Evolutionary conservation across 2,888 invertebrate genomes (phyloP).

Genomic region (Dilophus febrilis): DNA sequence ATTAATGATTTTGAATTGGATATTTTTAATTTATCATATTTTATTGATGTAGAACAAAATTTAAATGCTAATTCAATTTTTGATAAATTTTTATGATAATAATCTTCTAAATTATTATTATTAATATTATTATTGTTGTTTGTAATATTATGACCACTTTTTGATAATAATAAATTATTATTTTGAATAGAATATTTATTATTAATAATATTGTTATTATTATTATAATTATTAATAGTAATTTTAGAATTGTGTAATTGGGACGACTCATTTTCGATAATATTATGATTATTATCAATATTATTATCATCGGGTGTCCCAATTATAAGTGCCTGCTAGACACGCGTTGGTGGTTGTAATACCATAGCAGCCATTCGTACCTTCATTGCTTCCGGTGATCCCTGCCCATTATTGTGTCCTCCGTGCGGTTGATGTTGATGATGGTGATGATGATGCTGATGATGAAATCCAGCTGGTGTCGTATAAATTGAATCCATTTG

Average conservation of each 20-base stretch:
- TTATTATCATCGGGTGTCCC: slow-evolving; percentile 6
- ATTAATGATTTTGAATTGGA: slow-evolving; percentile 4
- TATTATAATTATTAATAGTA: background rate
- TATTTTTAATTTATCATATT: too few relatives aligned
- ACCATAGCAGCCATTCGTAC: slow-evolving; percentile 81
- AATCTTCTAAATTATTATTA: slow-evolving; percentile 7
- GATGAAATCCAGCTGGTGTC: slow-evolving; percentile 33
- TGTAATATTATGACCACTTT: slow-evolving; percentile 10
- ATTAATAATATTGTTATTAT: slow-evolving; percentile 3
- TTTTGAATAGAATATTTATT: slow-evolving; percentile 1
- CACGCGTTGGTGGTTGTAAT: slow-evolving; percentile 77
- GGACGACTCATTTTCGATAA: background rate
- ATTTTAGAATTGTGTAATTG: background rate
- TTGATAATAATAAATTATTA: slow-evolving; percentile 11
- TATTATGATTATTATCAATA: background rate
- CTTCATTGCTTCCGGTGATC: slow-evolving; percentile 66
- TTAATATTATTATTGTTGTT: slow-evolving; percentile 6
- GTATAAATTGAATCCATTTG: slow-evolving; percentile 62
- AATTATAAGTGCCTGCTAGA: slow-evolving; percentile 34
- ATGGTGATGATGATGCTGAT: slow-evolving; percentile 13
- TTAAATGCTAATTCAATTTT: too few relatives aligned
- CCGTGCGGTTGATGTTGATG: slow-evolving; percentile 15
- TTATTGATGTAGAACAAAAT: too few relatives aligned
- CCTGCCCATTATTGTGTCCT: slow-evolving; percentile 20
- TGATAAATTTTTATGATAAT: slow-evolving; percentile 1